Conservation (phyloP, 1,140 invertebrate species). For the Colletes gigas region DNA sequence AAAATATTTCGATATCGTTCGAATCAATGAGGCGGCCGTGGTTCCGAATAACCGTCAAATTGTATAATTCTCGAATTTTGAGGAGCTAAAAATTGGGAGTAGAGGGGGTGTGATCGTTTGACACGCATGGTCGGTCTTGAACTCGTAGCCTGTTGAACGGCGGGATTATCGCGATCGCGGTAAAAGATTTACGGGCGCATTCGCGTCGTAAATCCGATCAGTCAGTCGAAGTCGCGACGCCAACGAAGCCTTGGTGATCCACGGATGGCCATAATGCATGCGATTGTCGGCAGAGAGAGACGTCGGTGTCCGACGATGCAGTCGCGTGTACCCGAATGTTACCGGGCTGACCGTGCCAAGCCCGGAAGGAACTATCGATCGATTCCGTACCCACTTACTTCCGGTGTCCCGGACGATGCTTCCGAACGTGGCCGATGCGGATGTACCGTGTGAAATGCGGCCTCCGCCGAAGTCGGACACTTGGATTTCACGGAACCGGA, state of each 20-base stretch:
- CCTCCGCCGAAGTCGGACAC: slow-evolving; percentile 15
- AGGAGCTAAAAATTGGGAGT: too few relatives aligned
- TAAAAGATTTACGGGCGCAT: background rate
- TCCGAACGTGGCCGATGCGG: slow-evolving; percentile 30
- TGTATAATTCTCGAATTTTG: too few relatives aligned
- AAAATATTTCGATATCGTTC: too few relatives aligned
- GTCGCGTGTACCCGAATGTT: slow-evolving; percentile 31
- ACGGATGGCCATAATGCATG: slow-evolving; percentile 56
- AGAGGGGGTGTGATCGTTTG: too few relatives aligned
- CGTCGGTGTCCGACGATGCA: slow-evolving; percentile 12
- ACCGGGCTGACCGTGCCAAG: slow-evolving; percentile 23
- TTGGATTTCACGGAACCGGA: slow-evolving; percentile 49
- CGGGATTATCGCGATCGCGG: too few relatives aligned
- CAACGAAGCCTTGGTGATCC: slow-evolving; percentile 9
- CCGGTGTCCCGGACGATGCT: slow-evolving; percentile 42
- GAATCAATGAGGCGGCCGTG: too few relatives aligned
- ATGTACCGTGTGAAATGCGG: slow-evolving; percentile 43
- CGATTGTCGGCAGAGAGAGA: slow-evolving; percentile 50
- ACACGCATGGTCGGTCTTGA: too few relatives aligned
- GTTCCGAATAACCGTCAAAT: too few relatives aligned
- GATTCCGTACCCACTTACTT: slow-evolving; percentile 47
- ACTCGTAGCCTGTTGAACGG: too few relatives aligned
- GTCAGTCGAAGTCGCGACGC: background rate
- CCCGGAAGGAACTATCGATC: slow-evolving; percentile 50
- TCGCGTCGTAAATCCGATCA: background rate